Conservation (phyloP, 2,797 vertebrate species). For the Coregonus sp. region DNA sequence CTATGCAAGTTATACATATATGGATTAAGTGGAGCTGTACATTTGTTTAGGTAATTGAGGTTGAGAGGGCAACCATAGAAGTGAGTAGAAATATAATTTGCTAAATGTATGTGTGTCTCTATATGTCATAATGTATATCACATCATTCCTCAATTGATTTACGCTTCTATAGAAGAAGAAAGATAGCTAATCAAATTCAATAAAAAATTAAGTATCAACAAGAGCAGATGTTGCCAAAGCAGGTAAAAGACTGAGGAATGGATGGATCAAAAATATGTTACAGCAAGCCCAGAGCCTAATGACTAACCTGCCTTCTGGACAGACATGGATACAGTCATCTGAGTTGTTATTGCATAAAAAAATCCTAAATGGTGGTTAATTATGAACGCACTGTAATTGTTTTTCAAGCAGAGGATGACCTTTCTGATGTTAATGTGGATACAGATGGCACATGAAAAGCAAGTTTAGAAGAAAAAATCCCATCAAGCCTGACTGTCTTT, state of each 20-base stretch:
- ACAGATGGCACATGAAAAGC: slow-evolving; percentile 71
- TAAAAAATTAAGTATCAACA: too few relatives aligned
- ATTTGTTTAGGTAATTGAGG: neutral
- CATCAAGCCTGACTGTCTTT: slow-evolving; percentile 48
- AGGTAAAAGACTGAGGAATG: neutral
- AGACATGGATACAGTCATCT: slow-evolving; percentile 15
- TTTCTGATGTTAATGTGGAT: slow-evolving; percentile 55
- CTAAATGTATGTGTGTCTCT: neutral
- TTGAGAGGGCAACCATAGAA: neutral
- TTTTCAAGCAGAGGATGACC: slow-evolving; percentile 46
- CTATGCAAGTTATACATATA: neutral
- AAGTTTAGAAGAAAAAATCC: slow-evolving; percentile 52
- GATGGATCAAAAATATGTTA: neutral
- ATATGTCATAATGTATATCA: neutral
- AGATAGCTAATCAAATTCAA: neutral
- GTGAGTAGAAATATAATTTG: neutral
- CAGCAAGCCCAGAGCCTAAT: neutral
- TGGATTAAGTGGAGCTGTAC: neutral
- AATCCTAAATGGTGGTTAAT: slow-evolving; percentile 50
- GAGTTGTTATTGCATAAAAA: slow-evolving; percentile 20
- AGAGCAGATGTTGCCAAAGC: slow-evolving; percentile 2
- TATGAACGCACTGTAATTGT: slow-evolving; percentile 52
- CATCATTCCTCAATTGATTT: neutral
- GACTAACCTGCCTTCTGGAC: neutral
- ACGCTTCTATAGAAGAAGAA: neutral